These are phyloP conservation scores for Rugalucina vietnamica DNA, from an alignment of 2,888 invertebrate species.

Conservation along the genomic window DNA sequence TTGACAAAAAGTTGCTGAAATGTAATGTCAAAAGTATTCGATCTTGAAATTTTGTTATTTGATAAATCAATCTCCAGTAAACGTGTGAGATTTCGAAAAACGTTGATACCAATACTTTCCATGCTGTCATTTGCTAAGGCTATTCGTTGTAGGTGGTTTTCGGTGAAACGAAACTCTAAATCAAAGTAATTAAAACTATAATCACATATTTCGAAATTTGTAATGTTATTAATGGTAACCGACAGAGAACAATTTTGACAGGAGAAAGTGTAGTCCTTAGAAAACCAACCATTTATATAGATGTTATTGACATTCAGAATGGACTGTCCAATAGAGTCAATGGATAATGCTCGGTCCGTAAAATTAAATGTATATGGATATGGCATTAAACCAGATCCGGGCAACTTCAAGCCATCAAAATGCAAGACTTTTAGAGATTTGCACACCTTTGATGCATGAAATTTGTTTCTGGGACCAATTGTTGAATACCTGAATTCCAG, in stretches of 20 bases:
- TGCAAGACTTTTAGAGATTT: too few relatives aligned
- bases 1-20: too few relatives aligned
- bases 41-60: not conserved
- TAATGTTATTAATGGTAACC: not conserved
- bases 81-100: not conserved
- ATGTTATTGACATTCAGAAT: not conserved
- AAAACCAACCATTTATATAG: not conserved
- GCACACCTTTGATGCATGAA: too few relatives aligned
- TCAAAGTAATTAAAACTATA: not conserved
- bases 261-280: not conserved
- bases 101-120: not conserved
- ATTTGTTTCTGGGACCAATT: too few relatives aligned
- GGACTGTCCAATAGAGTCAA: not conserved
- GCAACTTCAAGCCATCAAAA: too few relatives aligned
- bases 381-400: too few relatives aligned
- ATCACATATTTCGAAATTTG: not conserved
- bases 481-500: too few relatives aligned
- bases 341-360: too few relatives aligned
- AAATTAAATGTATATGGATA: not conserved
- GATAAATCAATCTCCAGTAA: not conserved
- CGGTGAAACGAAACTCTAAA: not conserved
- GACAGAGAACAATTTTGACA: not conserved
- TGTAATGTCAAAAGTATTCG: too few relatives aligned
- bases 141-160: not conserved
- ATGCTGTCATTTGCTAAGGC: not conserved